These are phyloP conservation scores for Coregonus suidteri DNA, from an alignment of 2,797 vertebrate genomes.

Conservation along the genomic window DNA sequence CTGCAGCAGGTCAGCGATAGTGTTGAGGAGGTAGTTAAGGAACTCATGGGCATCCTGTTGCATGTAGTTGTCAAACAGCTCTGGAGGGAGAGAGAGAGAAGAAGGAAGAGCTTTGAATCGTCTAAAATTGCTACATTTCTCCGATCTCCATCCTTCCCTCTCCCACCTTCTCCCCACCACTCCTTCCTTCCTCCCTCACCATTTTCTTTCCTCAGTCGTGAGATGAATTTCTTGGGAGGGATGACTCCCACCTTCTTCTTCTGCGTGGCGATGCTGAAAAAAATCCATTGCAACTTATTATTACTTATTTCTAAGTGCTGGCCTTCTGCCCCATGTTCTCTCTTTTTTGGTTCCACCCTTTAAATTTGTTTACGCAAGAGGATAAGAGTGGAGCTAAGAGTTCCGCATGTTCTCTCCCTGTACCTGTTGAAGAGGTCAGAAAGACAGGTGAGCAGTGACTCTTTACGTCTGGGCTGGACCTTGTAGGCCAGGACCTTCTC, in stretches of 20 bases:
- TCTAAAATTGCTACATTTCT: background rate
- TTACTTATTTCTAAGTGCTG: too few species aligned
- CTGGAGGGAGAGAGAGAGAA: conserved; percentile 56
- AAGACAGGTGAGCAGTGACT: conserved; percentile 90
- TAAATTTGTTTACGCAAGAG: background rate
- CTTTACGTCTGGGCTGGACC: conserved; percentile 89
- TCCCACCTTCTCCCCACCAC: background rate
- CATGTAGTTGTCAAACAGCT: conserved; percentile 94
- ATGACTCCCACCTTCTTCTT: conserved; percentile 96
- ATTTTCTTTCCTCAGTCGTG: conserved; percentile 89
- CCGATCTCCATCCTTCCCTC: too few species aligned
- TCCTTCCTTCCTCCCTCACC: conserved; percentile 64
- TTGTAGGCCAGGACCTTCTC: conserved; percentile 92
- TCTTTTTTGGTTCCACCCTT: background rate
- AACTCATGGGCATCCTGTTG: conserved; percentile 92
- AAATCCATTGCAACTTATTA: background rate
- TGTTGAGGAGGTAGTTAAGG: conserved; percentile 94
- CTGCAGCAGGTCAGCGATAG: conserved; percentile 90
- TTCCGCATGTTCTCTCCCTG: background rate
- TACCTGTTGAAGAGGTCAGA: conserved; percentile 85
- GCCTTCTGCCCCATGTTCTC: background rate
- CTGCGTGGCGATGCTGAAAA: conserved; percentile 86
- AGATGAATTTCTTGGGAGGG: conserved; percentile 94
- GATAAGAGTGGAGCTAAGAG: too few species aligned
- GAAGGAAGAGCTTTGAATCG: background rate